Base-by-base conservation (phyloP, 2,113 vertebrate species). In the Gambusia affinis region DNA sequence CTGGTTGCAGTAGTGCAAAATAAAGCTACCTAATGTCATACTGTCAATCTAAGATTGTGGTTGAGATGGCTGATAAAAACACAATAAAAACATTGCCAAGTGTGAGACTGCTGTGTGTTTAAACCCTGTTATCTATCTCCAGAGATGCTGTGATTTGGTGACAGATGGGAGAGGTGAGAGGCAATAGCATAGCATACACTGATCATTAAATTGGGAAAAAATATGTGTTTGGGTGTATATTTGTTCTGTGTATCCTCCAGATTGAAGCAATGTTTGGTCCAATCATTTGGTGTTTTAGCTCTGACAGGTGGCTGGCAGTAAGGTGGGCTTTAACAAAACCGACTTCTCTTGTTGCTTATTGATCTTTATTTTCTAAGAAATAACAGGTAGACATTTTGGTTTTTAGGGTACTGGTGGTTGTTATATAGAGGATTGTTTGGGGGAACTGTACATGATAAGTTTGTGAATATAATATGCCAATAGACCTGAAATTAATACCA, bases 131-230 rank as follows among this genome's bases (percentile, higher is more conserved):
- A 89, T 72, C 72, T 31, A n/a, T 85, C 72, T 82, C 77, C 61
- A 78, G 86, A 89, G 89, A 84, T 60, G 62, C 73, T 81, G 47
- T 65, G 79, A 79, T 79, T 84, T 37, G 66, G 60, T 66, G 62
- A 84, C 88, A 90, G 91, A 91, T 84, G 85, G 85, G 28, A 86
- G 70, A 89, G 81, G 85, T 71, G 81, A 88, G 71, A 83, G 68
- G 75, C 75, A 80, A 63, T 77, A 79, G 65, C 47, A 64, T 22
- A 81, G 70, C 80, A 57, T 82, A 72, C 67, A 70, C 64, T 80
- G 81, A 83, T 85, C 83, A 88, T 88, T 86, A 73, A 82, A 78
- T n/a, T 73, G 77, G 30, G 70, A 66, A 85, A 82, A 82, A 79
- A 60, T 70, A 31, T 67, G 65, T 78, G 65, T 81, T 37, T 72